Percentiles rank a stretch among this genome's conserved stretches.
phyloP scores from a whole-genome alignment of 2,888 invertebrate species.

The Ormyrus rosae region DNA sequence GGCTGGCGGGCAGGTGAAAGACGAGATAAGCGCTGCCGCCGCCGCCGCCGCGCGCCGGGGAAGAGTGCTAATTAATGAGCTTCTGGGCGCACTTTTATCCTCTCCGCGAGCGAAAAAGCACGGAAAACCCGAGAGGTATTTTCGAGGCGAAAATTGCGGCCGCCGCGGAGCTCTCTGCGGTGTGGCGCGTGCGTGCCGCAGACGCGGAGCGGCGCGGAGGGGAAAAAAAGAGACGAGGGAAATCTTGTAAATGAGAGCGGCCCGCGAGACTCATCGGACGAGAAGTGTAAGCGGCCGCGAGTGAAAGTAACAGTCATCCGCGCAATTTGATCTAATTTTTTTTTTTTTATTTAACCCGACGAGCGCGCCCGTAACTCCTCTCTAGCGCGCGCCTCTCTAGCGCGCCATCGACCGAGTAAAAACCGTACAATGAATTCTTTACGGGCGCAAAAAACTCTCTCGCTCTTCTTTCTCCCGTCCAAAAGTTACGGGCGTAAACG shows the following conservation, averaged over 20 bases:
- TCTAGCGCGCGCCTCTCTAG: neutral
- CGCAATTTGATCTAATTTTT: slow-evolving; percentile 57
- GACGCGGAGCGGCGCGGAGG: neutral
- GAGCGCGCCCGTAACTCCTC: neutral
- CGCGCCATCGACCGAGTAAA: no score
- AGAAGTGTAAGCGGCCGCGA: slow-evolving; percentile 15
- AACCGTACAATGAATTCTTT: no score
- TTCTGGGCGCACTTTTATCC: slow-evolving; percentile 1
- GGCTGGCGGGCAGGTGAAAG: slow-evolving; percentile 49
- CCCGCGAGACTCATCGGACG: slow-evolving; percentile 37
- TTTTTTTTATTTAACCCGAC: neutral
- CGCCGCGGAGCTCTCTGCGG: neutral
- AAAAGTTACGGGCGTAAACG: neutral
- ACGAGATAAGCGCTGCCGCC: neutral
- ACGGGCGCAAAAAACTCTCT: no score
- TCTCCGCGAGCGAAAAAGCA: neutral
- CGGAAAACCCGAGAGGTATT: neutral
- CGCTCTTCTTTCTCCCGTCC: neutral
- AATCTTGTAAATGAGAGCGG: slow-evolving; percentile 51
- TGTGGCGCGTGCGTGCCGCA: slow-evolving; percentile 29
- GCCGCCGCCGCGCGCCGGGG: slow-evolving; percentile 3
- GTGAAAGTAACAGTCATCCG: slow-evolving; percentile 59
- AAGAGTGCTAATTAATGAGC: slow-evolving; percentile 47
- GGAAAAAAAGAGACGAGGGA: slow-evolving; percentile 40
- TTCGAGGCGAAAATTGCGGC: slow-evolving; percentile 20